Percentiles rank a stretch among this genome's conserved stretches.
phyloP scores from a whole-genome alignment of 2,888 invertebrate species.

The Tanypteryx hageni region DNA sequence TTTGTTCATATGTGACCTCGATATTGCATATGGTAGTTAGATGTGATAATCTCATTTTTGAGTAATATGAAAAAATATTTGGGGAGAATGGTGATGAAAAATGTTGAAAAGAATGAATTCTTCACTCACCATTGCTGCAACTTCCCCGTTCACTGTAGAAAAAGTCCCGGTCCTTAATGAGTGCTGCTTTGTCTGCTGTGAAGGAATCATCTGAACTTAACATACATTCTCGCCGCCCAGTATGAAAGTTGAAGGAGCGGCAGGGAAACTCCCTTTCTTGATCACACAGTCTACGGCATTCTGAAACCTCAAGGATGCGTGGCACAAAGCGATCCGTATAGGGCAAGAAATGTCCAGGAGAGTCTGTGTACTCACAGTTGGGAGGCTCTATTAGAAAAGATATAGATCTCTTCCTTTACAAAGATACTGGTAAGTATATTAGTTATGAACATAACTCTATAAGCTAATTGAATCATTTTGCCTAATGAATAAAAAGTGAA shows the following conservation, averaged over 20 bases:
- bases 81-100: no score
- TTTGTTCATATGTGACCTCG: no score
- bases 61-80: no score
- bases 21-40: no score
- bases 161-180: constrained; percentile 73
- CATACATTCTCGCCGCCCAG: constrained; percentile 73
- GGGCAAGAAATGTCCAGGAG: constrained; percentile 73
- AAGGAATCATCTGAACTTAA: constrained; percentile 74
- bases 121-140: constrained; percentile 74
- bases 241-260: constrained; percentile 72
- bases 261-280: constrained; percentile 74
- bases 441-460: neutral
- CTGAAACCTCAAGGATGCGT: constrained; percentile 72
- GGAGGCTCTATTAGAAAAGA: constrained; percentile 72
- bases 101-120: no score
- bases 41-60: no score
- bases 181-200: constrained; percentile 71
- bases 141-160: constrained; percentile 74
- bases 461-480: neutral
- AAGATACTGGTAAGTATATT: neutral
- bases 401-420: neutral
- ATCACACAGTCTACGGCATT: constrained; percentile 74
- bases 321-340: constrained; percentile 74
- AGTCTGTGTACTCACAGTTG: constrained; percentile 74
- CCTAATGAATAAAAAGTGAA: no score